Evolutionary conservation across 2,797 vertebrate species (phyloP), one percentile per base, ranked within the genome.

Genomic region (Ambastaia sidthimunki): DNA sequence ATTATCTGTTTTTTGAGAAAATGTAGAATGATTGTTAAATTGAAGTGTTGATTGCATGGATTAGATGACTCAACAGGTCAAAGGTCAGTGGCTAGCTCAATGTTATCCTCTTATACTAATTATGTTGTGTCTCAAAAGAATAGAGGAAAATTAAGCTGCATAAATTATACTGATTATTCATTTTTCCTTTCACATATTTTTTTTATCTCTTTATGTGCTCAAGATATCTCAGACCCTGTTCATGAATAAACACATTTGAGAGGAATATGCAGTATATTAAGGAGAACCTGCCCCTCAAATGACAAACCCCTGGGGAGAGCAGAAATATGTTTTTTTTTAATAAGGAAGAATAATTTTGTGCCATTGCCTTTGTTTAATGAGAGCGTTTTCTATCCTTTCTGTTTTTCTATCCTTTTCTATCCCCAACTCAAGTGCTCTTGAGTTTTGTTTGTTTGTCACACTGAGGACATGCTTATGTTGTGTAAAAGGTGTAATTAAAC

Each of bases 381-480:
- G 37, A 55, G 16, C 16, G 25, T 63, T 41, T 48, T 31, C 19
- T 57, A 23, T 57, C 9, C 19, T 13, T 59, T 34, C 18, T 48
- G 28, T 28, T 28, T n/a, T n/a, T n/a, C n/a, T n/a, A n/a, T n/a
- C n/a, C n/a, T n/a, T n/a, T n/a, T n/a, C n/a, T n/a, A n/a, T n/a
- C n/a, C n/a, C n/a, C n/a, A n/a, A 19, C 57, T 28, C 23, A 4
- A 47, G 25, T 25, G 21, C 74, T 19, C 34, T 68, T 68, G 21
- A 11, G 54, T 76, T 12, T 21, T 60, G 18, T 60, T 15, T 77
- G 50, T 28, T 68, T 47, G 48, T 67, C 18, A 7, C n/a, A 57
- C 44, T 28, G 57, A 15, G 52, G 37, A 23, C 12, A 25, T 25
- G 23, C 47, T 48, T 12, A 62, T 50, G 41, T 57, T 12, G 5